phyloP scores from a whole-genome alignment of 1,140 invertebrate genomes.

The Drosophila funebris region DNA sequence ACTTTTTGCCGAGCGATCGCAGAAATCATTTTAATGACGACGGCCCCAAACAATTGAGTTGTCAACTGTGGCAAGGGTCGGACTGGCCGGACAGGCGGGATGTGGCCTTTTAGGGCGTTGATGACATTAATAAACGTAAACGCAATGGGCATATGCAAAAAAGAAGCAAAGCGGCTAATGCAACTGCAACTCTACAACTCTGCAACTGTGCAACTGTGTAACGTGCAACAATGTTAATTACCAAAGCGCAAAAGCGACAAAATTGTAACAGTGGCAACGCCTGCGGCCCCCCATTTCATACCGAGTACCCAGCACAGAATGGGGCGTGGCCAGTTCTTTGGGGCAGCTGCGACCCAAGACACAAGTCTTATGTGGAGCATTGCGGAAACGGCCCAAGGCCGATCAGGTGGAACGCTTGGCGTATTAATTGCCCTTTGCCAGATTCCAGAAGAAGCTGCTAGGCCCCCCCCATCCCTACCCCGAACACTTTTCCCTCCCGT shows the following conservation, averaged over 20 bases:
- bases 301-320: background rate
- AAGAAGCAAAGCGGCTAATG: slow-evolving; percentile 19
- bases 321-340: slow-evolving; percentile 23
- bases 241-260: slow-evolving; percentile 56
- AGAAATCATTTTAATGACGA: slow-evolving; percentile 77
- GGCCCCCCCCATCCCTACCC: no score
- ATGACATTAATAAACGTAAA: slow-evolving; percentile 75
- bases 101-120: slow-evolving; percentile 54
- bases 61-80: slow-evolving; percentile 12
- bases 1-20: slow-evolving; percentile 37
- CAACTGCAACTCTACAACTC: slow-evolving; percentile 7
- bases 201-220: slow-evolving; percentile 13
- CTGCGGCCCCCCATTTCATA: slow-evolving; percentile 21
- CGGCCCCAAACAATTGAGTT: slow-evolving; percentile 42
- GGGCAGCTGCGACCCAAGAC: background rate
- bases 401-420: slow-evolving; percentile 50
- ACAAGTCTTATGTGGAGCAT: slow-evolving; percentile 24
- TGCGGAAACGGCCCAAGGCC: slow-evolving; percentile 64
- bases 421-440: slow-evolving; percentile 51
- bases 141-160: slow-evolving; percentile 64
- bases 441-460: background rate
- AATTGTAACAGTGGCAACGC: slow-evolving; percentile 75
- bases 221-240: slow-evolving; percentile 52
- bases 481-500: background rate
- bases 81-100: slow-evolving; percentile 8